Evolutionary conservation across 2,888 invertebrate genomes (phyloP).

Genomic region (Clostera curtula): DNA sequence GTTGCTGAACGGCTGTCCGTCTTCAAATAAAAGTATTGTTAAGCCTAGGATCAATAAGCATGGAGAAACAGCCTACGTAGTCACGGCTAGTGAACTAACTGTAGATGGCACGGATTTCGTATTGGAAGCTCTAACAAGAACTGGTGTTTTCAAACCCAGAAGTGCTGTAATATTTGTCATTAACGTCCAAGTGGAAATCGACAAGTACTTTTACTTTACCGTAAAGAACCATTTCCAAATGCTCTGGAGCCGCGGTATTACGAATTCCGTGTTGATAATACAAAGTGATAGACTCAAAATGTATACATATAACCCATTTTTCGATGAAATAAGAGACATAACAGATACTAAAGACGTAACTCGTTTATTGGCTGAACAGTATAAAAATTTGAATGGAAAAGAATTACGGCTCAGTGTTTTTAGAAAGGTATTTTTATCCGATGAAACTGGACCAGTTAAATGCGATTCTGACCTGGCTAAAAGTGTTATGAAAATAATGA

Average conservation of each 20-base stretch:
- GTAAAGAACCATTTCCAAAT: conserved; percentile 62
- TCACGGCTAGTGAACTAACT: conserved; percentile 46
- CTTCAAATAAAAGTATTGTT: conserved; percentile 35
- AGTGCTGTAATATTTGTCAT: conserved; percentile 57
- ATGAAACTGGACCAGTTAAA: conserved; percentile 37
- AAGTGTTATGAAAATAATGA: conserved; percentile 44
- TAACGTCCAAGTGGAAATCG: conserved; percentile 36
- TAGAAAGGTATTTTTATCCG: conserved; percentile 43
- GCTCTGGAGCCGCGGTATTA: conserved; percentile 68
- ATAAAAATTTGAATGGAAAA: conserved; percentile 47
- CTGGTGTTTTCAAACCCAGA: conserved; percentile 60
- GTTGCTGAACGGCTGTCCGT: conserved; percentile 54
- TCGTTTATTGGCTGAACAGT: conserved; percentile 34
- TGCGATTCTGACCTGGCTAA: conserved; percentile 46
- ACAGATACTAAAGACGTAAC: conserved; percentile 49
- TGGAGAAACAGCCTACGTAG: conserved; percentile 54
- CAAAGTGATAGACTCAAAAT: conserved; percentile 48
- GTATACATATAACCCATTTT: conserved; percentile 70
- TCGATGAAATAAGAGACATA: conserved; percentile 49
- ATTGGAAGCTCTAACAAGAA: conserved; percentile 45
- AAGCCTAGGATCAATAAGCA: conserved; percentile 58
- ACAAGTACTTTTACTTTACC: conserved; percentile 48
- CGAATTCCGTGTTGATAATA: conserved; percentile 62
- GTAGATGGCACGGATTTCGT: conserved; percentile 45
- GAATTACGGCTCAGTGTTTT: conserved; percentile 51